These are phyloP conservation scores for Leucophenga maculata DNA, from an alignment of 2,888 invertebrate species.

Conservation along the genomic window DNA sequence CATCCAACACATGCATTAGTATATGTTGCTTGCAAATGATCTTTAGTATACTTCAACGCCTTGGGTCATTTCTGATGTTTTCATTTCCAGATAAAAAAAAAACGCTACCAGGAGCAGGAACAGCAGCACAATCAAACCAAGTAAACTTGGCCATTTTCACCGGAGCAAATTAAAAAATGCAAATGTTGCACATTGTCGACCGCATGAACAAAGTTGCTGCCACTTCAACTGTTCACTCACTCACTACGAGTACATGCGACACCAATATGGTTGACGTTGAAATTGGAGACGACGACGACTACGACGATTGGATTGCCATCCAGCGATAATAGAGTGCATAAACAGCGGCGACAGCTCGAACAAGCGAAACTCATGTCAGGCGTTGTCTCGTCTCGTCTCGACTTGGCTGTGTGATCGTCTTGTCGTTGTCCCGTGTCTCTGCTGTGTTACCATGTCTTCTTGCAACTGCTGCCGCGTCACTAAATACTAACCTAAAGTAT, in stretches of 20 bases:
- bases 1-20: too few relatives aligned
- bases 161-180: slow-evolving; percentile 58
- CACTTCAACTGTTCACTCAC: background rate
- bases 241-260: slow-evolving; percentile 48
- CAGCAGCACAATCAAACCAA: background rate
- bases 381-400: slow-evolving; percentile 18
- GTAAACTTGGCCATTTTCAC: background rate
- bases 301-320: slow-evolving; percentile 46
- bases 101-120: background rate
- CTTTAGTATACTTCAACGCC: slow-evolving; percentile 15
- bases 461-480: background rate
- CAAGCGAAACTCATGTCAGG: slow-evolving; percentile 47
- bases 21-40: too few relatives aligned
- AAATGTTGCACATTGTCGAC: slow-evolving; percentile 56
- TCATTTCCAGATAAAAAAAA: slow-evolving; percentile 48
- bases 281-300: background rate
- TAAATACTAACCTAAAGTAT: slow-evolving; percentile 16
- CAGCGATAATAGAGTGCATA: slow-evolving; percentile 54
- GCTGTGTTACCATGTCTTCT: too few relatives aligned
- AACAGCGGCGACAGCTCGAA: slow-evolving; percentile 30
- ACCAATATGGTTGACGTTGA: slow-evolving; percentile 56
- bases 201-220: slow-evolving; percentile 10
- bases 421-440: slow-evolving; percentile 5
- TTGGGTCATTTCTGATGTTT: slow-evolving; percentile 50
- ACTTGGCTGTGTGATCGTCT: background rate